Evolutionary conservation across 2,113 vertebrate species (phyloP).

Genomic region (Nothobranchius kuhntae): DNA sequence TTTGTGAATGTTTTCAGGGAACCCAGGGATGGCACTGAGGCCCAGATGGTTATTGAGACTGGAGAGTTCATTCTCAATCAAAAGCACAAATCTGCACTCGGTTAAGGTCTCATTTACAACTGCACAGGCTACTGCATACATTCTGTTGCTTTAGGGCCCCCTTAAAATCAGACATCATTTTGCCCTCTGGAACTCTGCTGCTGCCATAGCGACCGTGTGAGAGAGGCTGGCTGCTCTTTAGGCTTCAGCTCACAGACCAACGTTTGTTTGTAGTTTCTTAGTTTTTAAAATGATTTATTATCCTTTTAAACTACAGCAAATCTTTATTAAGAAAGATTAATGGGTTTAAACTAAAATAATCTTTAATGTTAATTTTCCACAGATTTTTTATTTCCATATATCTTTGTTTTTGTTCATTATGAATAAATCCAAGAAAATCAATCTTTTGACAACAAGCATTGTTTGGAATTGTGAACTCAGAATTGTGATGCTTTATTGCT

Average conservation of each 20-base stretch:
- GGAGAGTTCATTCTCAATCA: slow-evolving; percentile 38
- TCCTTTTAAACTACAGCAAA: no score
- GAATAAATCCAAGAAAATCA: slow-evolving; percentile 4
- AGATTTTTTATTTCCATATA: no score
- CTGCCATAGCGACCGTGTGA: slow-evolving; percentile 61
- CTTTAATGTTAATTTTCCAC: no score
- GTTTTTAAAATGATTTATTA: no score
- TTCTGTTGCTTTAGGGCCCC: slow-evolving; percentile 38
- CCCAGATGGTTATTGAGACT: slow-evolving; percentile 43
- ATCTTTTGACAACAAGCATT: background rate
- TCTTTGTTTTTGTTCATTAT: background rate
- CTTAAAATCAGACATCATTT: slow-evolving; percentile 42
- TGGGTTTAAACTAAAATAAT: no score
- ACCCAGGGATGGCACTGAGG: slow-evolving; percentile 16
- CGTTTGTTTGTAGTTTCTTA: slow-evolving; percentile 33
- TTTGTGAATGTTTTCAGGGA: slow-evolving; percentile 28
- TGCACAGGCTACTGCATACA: slow-evolving; percentile 20
- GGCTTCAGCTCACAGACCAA: slow-evolving; percentile 36
- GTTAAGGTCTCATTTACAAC: slow-evolving; percentile 38
- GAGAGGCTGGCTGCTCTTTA: slow-evolving; percentile 39
- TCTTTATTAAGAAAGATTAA: no score
- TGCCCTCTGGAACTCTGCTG: slow-evolving; percentile 42
- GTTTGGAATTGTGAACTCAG: background rate
- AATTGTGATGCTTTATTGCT: background rate
- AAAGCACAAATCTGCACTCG: slow-evolving; percentile 42